Base-by-base conservation (phyloP, 2,113 vertebrate species). In the Nipponia nippon region DNA sequence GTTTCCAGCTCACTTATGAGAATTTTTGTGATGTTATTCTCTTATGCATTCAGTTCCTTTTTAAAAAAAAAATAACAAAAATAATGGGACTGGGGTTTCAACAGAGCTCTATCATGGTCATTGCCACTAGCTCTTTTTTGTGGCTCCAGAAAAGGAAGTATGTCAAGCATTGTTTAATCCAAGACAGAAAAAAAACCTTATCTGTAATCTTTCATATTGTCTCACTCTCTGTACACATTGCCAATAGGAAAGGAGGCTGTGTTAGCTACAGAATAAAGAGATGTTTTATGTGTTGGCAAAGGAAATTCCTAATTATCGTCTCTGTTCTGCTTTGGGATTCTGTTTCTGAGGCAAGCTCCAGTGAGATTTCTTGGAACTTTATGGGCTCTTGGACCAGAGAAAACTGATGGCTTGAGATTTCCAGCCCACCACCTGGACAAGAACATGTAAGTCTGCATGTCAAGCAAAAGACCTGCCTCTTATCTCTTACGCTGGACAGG, bases 331-430 rank as follows among this genome's bases (percentile, higher is more conserved):
- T 77, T 97, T 88, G 77, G 47, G 36, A 88, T 95, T 87, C 80
- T 78, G 50, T 70, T 96, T 96, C 93, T 93, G 87, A 96, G 92
- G 92, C 67, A 9, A 94, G 83, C 90, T 96, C 88, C 90, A 96
- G 62, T 62, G 81, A 91, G 46, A 97, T 83, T 96, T 98, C 93
- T 96, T 95, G 94, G 94, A 97, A 96, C 20, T 89, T 96, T 92
- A 63, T 58, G 53, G 59, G 40, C 27, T 81, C 47, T 77, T 92
- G 78, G 83, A 89, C 30, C 29, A 17, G 52, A 91, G 53, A n/a
- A 89, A 95, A 88, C 19, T 6, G 21, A 92, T 82, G 22, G 26
- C 15, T 87, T 85, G 59, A n/a, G 18, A 65, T 80, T 97, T 96
- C 87, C 78, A 95, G 92, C 89, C 27, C 58, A 63, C 40, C 90